Conservation (phyloP, 2,113 vertebrate genomes). For the Eulacestoma nigropectus region DNA sequence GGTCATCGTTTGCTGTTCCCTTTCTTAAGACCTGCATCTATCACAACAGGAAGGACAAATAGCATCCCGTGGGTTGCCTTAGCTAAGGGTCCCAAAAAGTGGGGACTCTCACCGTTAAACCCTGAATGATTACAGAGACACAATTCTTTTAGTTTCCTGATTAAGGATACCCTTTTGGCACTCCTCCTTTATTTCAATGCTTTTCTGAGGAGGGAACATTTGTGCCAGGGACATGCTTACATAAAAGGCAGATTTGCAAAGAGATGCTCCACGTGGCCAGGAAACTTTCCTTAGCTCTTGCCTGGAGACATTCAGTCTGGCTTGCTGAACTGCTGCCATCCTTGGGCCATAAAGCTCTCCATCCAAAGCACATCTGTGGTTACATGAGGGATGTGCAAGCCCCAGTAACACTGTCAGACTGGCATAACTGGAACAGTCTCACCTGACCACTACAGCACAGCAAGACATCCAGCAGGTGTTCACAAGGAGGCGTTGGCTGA, state of each 20-base stretch:
- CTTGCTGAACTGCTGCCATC: background rate
- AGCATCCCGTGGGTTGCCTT: background rate
- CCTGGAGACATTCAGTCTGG: background rate
- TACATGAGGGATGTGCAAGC: background rate
- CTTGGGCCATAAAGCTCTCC: background rate
- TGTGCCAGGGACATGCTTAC: background rate
- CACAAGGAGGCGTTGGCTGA: background rate
- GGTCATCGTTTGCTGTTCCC: background rate
- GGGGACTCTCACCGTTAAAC: background rate
- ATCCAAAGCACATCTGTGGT: background rate
- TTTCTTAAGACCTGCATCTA: background rate
- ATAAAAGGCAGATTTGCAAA: background rate
- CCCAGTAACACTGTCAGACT: background rate
- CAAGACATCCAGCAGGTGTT: background rate
- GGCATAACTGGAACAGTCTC: background rate
- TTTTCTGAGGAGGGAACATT: background rate
- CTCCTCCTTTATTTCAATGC: background rate
- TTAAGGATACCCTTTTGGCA: background rate
- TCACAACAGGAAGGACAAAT: background rate
- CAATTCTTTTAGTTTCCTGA: background rate
- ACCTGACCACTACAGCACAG: background rate
- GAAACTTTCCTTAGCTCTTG: background rate
- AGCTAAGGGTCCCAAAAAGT: background rate
- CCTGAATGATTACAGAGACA: background rate
- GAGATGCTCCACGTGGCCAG: background rate